phyloP scores from a whole-genome alignment of 2,888 invertebrate species.

The Melinaea marsaeus region DNA sequence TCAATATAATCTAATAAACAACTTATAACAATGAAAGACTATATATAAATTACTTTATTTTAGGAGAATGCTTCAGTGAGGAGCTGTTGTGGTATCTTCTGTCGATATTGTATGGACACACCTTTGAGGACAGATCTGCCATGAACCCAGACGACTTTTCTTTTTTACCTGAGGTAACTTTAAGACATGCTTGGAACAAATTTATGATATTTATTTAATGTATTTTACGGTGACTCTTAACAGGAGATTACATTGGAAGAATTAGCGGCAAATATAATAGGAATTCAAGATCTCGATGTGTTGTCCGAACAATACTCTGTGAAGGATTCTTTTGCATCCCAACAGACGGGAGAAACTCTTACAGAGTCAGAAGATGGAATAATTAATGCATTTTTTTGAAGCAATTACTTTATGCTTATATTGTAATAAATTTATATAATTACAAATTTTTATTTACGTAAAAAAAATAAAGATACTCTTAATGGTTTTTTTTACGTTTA shows the following conservation, averaged over 20 bases:
- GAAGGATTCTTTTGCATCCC: constrained; percentile 41
- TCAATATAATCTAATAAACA: neutral
- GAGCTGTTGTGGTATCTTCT: constrained; percentile 62
- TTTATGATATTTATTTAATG: no score
- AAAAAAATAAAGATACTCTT: no score
- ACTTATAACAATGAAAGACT: constrained; percentile 4
- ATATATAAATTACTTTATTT: no score
- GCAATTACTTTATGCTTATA: neutral
- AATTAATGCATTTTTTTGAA: neutral
- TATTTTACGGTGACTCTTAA: no score
- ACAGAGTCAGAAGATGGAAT: constrained; percentile 35
- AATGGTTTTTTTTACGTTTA: no score
- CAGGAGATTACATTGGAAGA: constrained; percentile 65
- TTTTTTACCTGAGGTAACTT: constrained; percentile 57
- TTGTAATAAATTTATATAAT: neutral
- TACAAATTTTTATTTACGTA: neutral
- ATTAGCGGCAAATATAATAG: constrained; percentile 68
- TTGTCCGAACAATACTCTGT: constrained; percentile 46
- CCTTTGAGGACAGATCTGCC: constrained; percentile 58
- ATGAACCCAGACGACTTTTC: constrained; percentile 54
- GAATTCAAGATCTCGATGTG: constrained; percentile 63
- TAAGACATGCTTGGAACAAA: no score
- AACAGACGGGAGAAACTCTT: constrained; percentile 33
- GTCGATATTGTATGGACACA: constrained; percentile 57
- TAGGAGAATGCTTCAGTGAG: constrained; percentile 59